Conservation (phyloP, 2,797 vertebrate species). For the Thripadectes ignobilis region DNA sequence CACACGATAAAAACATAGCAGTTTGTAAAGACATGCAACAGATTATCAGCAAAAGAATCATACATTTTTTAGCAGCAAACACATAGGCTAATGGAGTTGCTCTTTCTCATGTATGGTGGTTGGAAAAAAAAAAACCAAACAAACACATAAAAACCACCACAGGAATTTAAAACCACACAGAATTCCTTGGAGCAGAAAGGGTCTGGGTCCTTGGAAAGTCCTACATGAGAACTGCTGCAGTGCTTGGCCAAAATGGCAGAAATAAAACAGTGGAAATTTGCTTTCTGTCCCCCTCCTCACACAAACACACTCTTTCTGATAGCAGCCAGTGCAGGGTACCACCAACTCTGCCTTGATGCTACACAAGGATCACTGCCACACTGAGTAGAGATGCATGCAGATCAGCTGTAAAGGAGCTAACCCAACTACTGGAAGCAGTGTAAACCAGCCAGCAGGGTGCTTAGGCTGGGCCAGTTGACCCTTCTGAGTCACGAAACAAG, state of each 20-base stretch:
- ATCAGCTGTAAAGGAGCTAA: neutral
- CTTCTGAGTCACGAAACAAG: neutral
- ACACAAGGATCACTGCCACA: neutral
- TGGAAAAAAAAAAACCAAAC: neutral
- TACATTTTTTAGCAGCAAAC: neutral
- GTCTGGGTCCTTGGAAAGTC: neutral
- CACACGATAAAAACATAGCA: neutral
- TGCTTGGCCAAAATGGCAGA: neutral
- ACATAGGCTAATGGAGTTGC: neutral
- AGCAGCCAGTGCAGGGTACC: neutral
- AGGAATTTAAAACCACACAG: neutral
- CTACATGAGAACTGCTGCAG: neutral
- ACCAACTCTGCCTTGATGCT: neutral
- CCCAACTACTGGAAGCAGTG: neutral
- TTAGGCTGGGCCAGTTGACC: neutral
- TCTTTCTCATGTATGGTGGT: neutral
- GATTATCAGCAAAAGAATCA: neutral
- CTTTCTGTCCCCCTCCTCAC: neutral
- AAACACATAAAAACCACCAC: neutral
- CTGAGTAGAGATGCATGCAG: fast-evolving
- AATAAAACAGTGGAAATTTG: neutral
- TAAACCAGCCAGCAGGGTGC: neutral
- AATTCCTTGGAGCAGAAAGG: neutral
- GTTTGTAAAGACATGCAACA: neutral
- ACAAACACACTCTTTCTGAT: neutral